Evolutionary conservation across 1,140 invertebrate species (phyloP).

Genomic region (Papilio dardanus): DNA sequence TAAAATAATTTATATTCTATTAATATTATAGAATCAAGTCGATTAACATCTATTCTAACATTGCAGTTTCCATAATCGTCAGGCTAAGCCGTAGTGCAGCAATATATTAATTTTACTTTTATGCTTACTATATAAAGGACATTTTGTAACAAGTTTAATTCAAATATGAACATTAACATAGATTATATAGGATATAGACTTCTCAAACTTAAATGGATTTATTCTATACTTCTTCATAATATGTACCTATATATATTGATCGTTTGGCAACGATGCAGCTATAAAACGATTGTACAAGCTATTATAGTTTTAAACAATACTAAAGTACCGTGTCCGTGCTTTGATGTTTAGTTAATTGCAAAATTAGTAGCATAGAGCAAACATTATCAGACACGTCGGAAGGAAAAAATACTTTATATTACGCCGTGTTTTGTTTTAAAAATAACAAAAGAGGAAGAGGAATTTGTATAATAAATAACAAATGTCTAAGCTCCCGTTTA

Average conservation of each 20-base stretch:
- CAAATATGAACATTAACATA: too few relatives aligned
- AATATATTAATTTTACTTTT: too few relatives aligned
- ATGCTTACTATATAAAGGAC: too few relatives aligned
- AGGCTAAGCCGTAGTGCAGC: too few relatives aligned
- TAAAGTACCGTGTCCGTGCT: not conserved
- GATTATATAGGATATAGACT: too few relatives aligned
- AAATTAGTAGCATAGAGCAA: not conserved
- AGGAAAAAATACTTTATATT: too few relatives aligned
- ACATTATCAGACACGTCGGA: not conserved
- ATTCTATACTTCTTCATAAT: not conserved
- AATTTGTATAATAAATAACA: too few relatives aligned
- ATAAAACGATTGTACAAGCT: not conserved
- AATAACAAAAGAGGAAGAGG: too few relatives aligned
- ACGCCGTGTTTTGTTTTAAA: too few relatives aligned
- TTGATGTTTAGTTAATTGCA: not conserved
- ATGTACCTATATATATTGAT: not conserved
- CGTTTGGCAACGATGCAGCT: slow-evolving; percentile 8
- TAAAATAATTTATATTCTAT: slow-evolving; percentile 1
- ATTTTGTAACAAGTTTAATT: too few relatives aligned
- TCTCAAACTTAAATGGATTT: not conserved
- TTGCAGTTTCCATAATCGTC: too few relatives aligned
- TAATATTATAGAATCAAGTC: not conserved
- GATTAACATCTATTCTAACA: not conserved
- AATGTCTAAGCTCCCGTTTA: not conserved
- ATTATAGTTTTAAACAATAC: not conserved